Base-by-base conservation (phyloP, 1,140 invertebrate species). In the Trypoxylus dichotomus region DNA sequence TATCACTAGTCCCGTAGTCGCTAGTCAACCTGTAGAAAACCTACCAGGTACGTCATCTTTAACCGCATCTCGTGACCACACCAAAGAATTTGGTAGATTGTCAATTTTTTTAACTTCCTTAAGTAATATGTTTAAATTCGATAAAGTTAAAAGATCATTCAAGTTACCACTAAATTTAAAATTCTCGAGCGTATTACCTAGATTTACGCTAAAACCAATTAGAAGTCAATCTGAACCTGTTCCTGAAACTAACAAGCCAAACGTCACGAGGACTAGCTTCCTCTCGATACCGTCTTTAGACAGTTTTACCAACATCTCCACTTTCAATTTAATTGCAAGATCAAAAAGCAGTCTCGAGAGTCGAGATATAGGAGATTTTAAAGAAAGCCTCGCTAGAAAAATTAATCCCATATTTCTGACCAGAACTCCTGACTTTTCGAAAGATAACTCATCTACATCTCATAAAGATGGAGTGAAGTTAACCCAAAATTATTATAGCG, bases 1-100 rank as follows among this genome's bases (percentile, higher is more conserved):
- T 79, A 82, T 76, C 68, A 80, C 83, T 85, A 86, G 82, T 85
- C 85, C 83, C 76, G 82, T 85, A 85, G 84, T 86, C 82, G 85
- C 83, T 86, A 86, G 85, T 86, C 85, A 82, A 82, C 43, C 78
- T 47, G 74, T 78, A 78, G 74, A 76, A 76, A 76, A 25, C 41
- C 41, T 43, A 29, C 37, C 42, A 78, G 77, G 77, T 78, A 76
- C 47, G 77, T 73, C 68, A n/a, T 2, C 21, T 25, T 24, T 74
- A 25, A 68, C 7, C 19, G 19, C 21, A 15, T 68, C 60, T 68
- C 24, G 11, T 24, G 21, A 68, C 7, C 19, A 25, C 25, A 7
- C 21, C 8, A 24, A 24, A 68, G 60, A 68, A 21, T 29, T 13
- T 6, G 11, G 21, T 68, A 68, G 21, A 24, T 29, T 68, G 2